These are phyloP conservation scores for Sturnira hondurensis DNA, from an alignment of 2,113 vertebrate genomes.

Conservation along the genomic window DNA sequence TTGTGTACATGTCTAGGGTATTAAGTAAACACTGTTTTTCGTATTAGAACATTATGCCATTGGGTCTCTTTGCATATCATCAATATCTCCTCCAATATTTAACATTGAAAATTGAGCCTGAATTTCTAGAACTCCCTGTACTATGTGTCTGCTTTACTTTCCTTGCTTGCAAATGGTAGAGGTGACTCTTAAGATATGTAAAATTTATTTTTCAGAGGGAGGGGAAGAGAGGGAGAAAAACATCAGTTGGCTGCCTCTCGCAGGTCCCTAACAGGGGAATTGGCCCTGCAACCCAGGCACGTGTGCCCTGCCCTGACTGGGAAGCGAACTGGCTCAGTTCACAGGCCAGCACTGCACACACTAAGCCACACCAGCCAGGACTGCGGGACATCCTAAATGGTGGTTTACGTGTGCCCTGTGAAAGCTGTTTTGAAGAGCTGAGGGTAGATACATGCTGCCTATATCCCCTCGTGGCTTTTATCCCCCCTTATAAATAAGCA, in stretches of 20 bases:
- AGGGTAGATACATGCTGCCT: background rate
- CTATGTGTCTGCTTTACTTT: background rate
- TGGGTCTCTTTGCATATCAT: background rate
- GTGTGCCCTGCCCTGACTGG: too few relatives aligned
- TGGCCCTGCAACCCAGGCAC: too few relatives aligned
- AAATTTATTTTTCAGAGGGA: too few relatives aligned
- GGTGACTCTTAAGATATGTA: background rate
- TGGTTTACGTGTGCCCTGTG: background rate
- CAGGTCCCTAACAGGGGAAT: too few relatives aligned
- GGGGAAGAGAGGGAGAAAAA: too few relatives aligned
- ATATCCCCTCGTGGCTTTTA: background rate
- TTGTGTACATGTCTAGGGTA: background rate
- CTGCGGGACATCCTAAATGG: too few relatives aligned
- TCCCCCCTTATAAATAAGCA: too few relatives aligned
- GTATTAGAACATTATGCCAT: background rate
- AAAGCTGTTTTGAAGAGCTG: background rate
- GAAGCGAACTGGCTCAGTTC: too few relatives aligned
- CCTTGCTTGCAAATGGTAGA: background rate
- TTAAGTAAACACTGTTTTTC: background rate
- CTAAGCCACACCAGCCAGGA: too few relatives aligned
- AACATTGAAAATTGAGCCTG: background rate
- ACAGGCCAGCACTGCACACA: too few relatives aligned
- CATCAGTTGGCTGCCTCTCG: too few relatives aligned
- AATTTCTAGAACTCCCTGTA: background rate
- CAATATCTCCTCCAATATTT: background rate